Evolutionary conservation across 1,140 invertebrate species (phyloP).

Genomic region (Rhopalosiphum padi): DNA sequence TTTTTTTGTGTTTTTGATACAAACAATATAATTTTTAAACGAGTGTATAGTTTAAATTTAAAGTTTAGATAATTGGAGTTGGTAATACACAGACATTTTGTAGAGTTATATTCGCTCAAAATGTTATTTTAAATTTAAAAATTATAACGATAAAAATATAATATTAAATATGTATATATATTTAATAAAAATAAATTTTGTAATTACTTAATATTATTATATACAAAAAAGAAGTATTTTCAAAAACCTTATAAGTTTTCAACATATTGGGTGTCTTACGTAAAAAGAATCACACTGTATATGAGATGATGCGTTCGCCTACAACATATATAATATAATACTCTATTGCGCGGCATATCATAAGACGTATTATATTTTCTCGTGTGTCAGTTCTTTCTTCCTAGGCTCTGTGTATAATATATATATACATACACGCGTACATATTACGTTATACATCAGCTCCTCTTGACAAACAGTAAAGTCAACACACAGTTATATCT

Average conservation of each 20-base stretch:
- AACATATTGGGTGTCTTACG: not conserved
- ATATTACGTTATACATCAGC: constrained; percentile 1
- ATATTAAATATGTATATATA: not conserved
- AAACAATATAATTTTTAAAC: not conserved
- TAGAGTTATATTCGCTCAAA: not conserved
- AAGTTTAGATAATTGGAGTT: not conserved
- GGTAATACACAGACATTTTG: too few species aligned
- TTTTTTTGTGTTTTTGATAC: not conserved
- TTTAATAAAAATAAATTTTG: not conserved
- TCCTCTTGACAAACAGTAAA: constrained; percentile 9
- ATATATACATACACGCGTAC: not conserved
- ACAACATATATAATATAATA: not conserved
- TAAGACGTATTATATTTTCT: constrained; percentile 19
- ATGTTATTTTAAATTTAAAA: not conserved
- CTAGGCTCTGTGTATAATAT: not conserved
- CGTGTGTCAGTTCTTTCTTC: not conserved
- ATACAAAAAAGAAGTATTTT: not conserved
- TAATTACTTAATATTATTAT: not conserved
- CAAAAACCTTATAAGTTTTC: not conserved
- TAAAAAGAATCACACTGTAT: not conserved
- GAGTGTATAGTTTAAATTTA: not conserved
- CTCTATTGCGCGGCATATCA: not conserved
- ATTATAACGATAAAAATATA: not conserved
- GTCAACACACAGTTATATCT: not conserved
- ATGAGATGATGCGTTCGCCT: not conserved